Evolutionary conservation across 2,797 vertebrate species (phyloP), one percentile per base, ranked within the genome.

Genomic region (Haliaeetus vocifer): DNA sequence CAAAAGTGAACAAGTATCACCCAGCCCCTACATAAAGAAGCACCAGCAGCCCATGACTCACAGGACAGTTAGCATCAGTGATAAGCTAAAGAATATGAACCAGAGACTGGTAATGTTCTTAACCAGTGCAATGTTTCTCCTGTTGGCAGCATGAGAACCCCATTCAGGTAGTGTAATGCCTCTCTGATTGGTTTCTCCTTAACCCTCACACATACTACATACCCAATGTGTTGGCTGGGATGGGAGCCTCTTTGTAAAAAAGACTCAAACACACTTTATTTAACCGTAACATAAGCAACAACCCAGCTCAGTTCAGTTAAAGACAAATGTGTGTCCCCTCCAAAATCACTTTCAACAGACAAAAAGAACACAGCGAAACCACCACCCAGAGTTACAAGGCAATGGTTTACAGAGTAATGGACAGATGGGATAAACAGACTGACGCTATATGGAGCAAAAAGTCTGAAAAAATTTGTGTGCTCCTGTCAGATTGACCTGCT

Each of bases 91-190:
- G 62, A 83, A 16, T 22, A 77, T 1, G 21, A 91, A 77, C 37
- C 25, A 80, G 37, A 92, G 31, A 42, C 22, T n/a, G 29, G 15
- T 7, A 56, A 28, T 2, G 9, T 37, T 74, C 52, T 38, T 33
- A 53, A 67, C 4, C 28, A 58, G 37, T 12, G 19, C 45, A 62
- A 28, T 2, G 13, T 9, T n/a, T 65, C 31, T 62, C 37, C 35
- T 6, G 15, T 7, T 49, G 62, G 53, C 83, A 92, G 67, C 74
- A 73, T 0, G 11, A 40, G 44, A 91, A 53, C n/a, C 33, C 40
- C 4, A 0, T 52, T 33, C 33, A 33, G 58, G 28, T 13, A 75
- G 13, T 0, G 1, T 23, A 63, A 31, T 5, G 25, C 47, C 76
- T 8, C 70, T 52, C 22, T 56, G 47, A 26, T 16, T 49, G 9